A percentile compares a stretch with the other conserved stretches of the same genome.
These are phyloP conservation scores for Tetramorium bicarinatum DNA, from an alignment of 2,888 invertebrate species.

Conservation along the genomic window DNA sequence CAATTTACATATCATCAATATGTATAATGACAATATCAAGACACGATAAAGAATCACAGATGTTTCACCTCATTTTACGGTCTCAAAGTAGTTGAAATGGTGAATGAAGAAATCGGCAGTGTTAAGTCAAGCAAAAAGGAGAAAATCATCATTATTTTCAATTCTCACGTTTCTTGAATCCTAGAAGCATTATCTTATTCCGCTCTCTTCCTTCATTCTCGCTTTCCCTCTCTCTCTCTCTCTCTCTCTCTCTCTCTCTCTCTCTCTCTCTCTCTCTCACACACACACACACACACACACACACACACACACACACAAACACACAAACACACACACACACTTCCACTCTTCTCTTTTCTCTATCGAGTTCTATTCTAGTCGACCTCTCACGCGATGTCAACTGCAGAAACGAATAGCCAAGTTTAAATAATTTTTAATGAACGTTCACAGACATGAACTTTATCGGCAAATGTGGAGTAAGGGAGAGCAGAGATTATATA, in stretches of 20 bases:
- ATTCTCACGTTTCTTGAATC: slow-evolving; percentile 18
- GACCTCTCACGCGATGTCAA: slow-evolving; percentile 14
- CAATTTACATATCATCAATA: too few relatives aligned
- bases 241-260: not conserved
- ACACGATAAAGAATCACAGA: not conserved
- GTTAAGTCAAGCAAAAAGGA: slow-evolving; percentile 18
- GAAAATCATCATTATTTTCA: slow-evolving; percentile 20
- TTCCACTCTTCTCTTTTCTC: not conserved
- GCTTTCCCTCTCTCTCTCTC: too few relatives aligned
- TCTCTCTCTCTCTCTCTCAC: too few relatives aligned
- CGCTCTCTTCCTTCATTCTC: not conserved
- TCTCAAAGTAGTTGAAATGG: not conserved
- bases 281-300: too few relatives aligned
- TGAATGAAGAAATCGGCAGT: not conserved
- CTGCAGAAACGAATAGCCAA: slow-evolving; percentile 18
- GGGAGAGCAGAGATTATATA: not conserved
- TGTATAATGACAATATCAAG: not conserved
- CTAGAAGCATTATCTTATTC: not conserved
- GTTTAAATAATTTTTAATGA: slow-evolving; percentile 41
- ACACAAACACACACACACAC: too few relatives aligned
- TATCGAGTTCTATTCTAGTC: not conserved
- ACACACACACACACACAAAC: too few relatives aligned
- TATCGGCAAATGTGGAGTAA: not conserved
- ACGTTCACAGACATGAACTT: not conserved
- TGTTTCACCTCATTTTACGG: not conserved